Base-by-base conservation (phyloP, 2,113 vertebrate genomes). In the Agapornis roseicollis region DNA sequence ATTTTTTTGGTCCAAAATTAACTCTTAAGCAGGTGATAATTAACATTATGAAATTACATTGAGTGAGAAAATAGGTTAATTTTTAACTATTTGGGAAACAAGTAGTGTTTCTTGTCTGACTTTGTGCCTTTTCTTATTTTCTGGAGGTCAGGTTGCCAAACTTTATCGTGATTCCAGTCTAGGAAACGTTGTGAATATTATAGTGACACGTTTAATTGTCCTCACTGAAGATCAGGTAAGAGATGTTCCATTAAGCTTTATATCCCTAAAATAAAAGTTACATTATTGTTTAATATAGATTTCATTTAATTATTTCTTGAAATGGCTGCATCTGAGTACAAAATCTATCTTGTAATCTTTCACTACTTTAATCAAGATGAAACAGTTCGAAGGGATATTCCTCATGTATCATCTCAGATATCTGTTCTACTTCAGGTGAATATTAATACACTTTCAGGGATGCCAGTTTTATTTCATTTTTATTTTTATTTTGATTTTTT, bases 121-220 rank as follows among this genome's bases (percentile, higher is more conserved):
- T 99, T 99, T 99, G 98, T 99, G 98, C 98, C 98, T 99, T 99
- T 99, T 98, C 98, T 99, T 99, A 98, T 99, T 99, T 99, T 99
- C 98, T 99, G 99, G 99, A 99, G 99, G 99, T 99, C 99, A 99
- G 99, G 99, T 99, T 99, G 99, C 99, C 99, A 99, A 99, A 99
- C 99, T 99, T 99, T 99, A 99, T 97, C 99, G 98, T 98, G 99
- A 99, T 98, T 99, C 99, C 99, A 99, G 99, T 98, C 99, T 99
- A 98, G 99, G 99, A 99, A 99, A 99, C 98, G 98, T 99, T 99
- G 99, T 99, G 99, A 99, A 99, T 99, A 99, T 99, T 97, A 99
- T 99, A 97, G 99, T 99, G 98, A 99, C 99, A 81, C 98, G 99
- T 65, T 97, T 99, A 97, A 99, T 99, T 96, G 98, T 99, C 97